A percentile compares a stretch with the other conserved stretches of the same genome.
Conservation (phyloP, 2,113 vertebrate species). For the Excalfactoria chinensis region DNA sequence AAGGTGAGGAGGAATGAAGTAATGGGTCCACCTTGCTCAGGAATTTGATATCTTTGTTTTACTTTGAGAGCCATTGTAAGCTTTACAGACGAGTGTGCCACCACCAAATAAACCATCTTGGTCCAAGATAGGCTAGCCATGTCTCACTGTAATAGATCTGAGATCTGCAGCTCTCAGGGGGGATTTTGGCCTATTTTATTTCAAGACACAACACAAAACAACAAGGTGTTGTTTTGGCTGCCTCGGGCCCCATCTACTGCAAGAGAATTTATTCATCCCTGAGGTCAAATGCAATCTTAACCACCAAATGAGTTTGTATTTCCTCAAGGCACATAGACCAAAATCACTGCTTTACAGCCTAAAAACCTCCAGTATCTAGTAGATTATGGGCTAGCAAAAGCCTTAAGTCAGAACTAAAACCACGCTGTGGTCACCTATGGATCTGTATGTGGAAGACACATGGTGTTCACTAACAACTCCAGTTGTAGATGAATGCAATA, state of each 20-base stretch:
- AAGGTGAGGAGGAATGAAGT: neutral
- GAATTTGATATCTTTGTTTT: neutral
- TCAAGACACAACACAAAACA: neutral
- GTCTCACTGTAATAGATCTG: neutral
- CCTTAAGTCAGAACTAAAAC: neutral
- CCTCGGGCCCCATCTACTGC: neutral
- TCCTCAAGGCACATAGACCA: neutral
- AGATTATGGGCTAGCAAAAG: neutral
- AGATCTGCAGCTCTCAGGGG: neutral
- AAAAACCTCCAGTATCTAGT: neutral
- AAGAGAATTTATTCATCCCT: neutral
- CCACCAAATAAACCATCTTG: neutral
- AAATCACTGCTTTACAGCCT: neutral
- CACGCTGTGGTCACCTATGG: rapidly evolving
- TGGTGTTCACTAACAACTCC: neutral
- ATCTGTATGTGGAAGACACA: neutral
- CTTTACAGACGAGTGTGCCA: neutral
- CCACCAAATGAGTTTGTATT: neutral
- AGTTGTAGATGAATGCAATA: neutral
- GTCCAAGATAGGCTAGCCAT: neutral
- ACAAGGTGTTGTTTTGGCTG: neutral
- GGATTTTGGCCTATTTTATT: neutral
- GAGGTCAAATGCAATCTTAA: neutral
- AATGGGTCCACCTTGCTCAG: neutral
- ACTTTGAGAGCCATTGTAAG: neutral